Evolutionary conservation across 2,113 vertebrate species (phyloP), one percentile per base, ranked within the genome.

Genomic region (Capricornis sumatraensis): DNA sequence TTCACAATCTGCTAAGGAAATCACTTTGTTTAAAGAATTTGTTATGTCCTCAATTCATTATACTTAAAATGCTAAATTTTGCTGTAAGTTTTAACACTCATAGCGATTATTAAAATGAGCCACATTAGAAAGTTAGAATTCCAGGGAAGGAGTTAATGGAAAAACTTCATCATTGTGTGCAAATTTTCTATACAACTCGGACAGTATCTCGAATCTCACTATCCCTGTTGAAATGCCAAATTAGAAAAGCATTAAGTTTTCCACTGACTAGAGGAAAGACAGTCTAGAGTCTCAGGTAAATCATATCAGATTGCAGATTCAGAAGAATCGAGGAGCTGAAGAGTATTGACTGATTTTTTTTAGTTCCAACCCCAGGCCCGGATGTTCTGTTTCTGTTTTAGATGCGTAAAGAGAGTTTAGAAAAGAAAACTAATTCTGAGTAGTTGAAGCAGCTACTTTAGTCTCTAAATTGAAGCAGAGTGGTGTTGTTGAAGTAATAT

Each of bases 1-100:
- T 81, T 91, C 55, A 86, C 53, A 81, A 67, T 97, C 96, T 85
- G 62, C 25, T 95, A 58, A 30, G 60, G 43, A 84, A 91, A 91
- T 91, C n/a, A 82, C 7, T 78, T 67, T 78, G 15, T 87, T 95
- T 87, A 94, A 94, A 58, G 81, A 94, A 95, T 89, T 85, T 88
- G 21, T 87, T 74, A 9, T 79, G 55, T 45, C 93, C 50, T 92
- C 30, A 87, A 92, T 78, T 43, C 47, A 47, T 45, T 40, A 60
- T 89, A 6, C 91, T 93, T 88, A 96, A 95, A 97, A 95, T 83
- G 84, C 45, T 95, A 53, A 83, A 83, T 96, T 93, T 94, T 82
- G 76, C 53, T 93, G 23, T 10, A 82, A 12, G 19, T 89, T 84
- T 78, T 94, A 78, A 64, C 85, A 50, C 47, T 81, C 52, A 87